Conservation (phyloP, 2,797 vertebrate genomes). For the Rhincodon typus region DNA sequence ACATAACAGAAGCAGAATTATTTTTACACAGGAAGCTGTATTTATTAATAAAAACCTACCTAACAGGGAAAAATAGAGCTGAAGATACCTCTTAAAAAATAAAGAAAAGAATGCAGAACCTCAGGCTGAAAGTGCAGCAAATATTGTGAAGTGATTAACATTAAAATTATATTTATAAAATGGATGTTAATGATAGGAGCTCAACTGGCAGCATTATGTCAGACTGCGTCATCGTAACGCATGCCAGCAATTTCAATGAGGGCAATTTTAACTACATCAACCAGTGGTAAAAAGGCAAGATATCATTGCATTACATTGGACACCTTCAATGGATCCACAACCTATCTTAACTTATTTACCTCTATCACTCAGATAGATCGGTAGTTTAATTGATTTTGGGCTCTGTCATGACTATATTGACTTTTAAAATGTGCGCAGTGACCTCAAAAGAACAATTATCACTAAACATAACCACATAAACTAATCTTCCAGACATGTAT, state of each 20-base stretch:
- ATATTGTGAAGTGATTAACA: background rate
- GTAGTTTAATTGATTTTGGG: background rate
- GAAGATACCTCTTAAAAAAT: background rate
- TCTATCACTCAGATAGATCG: background rate
- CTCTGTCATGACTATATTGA: no score
- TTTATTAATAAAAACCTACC: background rate
- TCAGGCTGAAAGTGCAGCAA: background rate
- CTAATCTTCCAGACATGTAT: background rate
- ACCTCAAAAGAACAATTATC: no score
- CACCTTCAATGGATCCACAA: no score
- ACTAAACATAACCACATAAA: background rate
- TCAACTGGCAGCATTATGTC: background rate
- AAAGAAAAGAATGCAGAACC: background rate
- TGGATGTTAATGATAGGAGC: background rate
- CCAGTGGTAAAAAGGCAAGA: background rate
- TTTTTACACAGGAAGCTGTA: background rate
- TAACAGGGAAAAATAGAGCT: background rate
- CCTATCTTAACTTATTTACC: background rate
- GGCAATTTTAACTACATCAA: background rate
- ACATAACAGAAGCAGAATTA: background rate
- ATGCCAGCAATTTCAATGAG: background rate
- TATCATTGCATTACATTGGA: background rate
- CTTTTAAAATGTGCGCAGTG: background rate
- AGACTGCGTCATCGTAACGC: background rate
- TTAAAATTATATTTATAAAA: background rate